Evolutionary conservation across 2,113 vertebrate genomes (phyloP), one percentile per base, ranked within the genome.

Genomic region (Python bivittatus): DNA sequence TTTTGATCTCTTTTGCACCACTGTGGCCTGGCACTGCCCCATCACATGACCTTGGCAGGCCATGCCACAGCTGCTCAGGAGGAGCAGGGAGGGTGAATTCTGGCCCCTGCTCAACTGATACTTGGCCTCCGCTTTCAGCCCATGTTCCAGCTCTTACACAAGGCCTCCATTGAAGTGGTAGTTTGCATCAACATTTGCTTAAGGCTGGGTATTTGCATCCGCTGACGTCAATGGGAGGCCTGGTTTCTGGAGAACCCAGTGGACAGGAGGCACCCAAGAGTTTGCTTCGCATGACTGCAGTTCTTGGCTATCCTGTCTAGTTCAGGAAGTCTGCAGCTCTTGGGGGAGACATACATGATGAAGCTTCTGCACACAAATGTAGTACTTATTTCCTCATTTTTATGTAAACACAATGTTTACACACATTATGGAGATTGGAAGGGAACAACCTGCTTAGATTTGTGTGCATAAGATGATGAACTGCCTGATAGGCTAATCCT

Each of bases 141-240:
- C 1, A 57, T 27, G 57, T 57, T 57, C 83, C 60, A 4, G 58
- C 52, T 79, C 83, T 33, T 9, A 33, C 60, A 90, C 88, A 89
- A 85, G 79, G 48, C 64, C 53, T 53, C 93, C 54, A 89, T 79
- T 92, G 91, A 86, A 84, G 83, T 8, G 42, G 79, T 12, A 10
- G 56, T 84, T 88, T 88, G 89, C 92, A 91, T 84, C 56, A 91
- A 91, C 89, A 88, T 91, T 91, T 91, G 56, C 89, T 93, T 84
- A 88, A 61, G 92, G 85, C 85, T 54, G 64, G 86, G 33, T 33
- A 54, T 84, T 79, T 88, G 68, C 72, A 88, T 88, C 89, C 25
- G 42, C 89, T 83, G 89, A 90, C 53, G 84, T 90, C 89, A 87
- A 54, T 53, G 61, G 68, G 92, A 68, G 54, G 44, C 56, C 68